These are phyloP conservation scores for Hipparchia semele DNA, from an alignment of 2,888 invertebrate species.

Conservation along the genomic window DNA sequence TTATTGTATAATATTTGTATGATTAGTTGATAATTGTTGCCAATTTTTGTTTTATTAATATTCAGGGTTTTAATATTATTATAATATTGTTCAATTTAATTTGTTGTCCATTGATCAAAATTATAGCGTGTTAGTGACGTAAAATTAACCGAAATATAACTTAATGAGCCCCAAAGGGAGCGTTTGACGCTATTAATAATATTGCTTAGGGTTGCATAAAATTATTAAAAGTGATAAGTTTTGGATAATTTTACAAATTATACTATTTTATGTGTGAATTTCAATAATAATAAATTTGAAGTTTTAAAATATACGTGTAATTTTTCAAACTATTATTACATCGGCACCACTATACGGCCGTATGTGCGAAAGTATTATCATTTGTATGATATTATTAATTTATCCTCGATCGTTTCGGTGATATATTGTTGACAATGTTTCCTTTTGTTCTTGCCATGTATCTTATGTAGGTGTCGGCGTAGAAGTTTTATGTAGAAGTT, in stretches of 20 bases:
- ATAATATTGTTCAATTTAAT: slow-evolving; percentile 78
- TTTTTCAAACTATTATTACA: slow-evolving; percentile 58
- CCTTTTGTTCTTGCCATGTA: slow-evolving; percentile 81
- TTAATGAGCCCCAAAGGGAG: slow-evolving; percentile 81
- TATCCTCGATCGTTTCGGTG: slow-evolving; percentile 61
- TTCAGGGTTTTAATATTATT: slow-evolving; percentile 82
- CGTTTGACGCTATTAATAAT: slow-evolving; percentile 81
- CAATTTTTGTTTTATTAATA: slow-evolving; percentile 77
- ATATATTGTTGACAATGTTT: slow-evolving; percentile 70
- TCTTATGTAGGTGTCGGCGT: slow-evolving; percentile 77
- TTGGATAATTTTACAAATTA: slow-evolving; percentile 84
- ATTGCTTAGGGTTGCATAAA: slow-evolving; percentile 82
- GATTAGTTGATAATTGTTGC: slow-evolving; percentile 82
- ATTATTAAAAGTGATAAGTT: slow-evolving; percentile 81
- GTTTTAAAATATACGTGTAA: slow-evolving; percentile 61
- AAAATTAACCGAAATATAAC: slow-evolving; percentile 79
- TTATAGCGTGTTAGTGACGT: slow-evolving; percentile 81
- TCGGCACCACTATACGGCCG: slow-evolving; percentile 47
- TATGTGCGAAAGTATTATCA: slow-evolving; percentile 63
- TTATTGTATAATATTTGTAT: slow-evolving; percentile 79
- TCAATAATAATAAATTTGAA: slow-evolving; percentile 75
- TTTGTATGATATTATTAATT: slow-evolving; percentile 56
- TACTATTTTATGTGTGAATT: slow-evolving; percentile 82
- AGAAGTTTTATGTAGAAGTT: slow-evolving; percentile 74
- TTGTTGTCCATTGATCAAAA: slow-evolving; percentile 82